Evolutionary conservation across 2,113 vertebrate species (phyloP).

Genomic region (Kryptolebias marmoratus): DNA sequence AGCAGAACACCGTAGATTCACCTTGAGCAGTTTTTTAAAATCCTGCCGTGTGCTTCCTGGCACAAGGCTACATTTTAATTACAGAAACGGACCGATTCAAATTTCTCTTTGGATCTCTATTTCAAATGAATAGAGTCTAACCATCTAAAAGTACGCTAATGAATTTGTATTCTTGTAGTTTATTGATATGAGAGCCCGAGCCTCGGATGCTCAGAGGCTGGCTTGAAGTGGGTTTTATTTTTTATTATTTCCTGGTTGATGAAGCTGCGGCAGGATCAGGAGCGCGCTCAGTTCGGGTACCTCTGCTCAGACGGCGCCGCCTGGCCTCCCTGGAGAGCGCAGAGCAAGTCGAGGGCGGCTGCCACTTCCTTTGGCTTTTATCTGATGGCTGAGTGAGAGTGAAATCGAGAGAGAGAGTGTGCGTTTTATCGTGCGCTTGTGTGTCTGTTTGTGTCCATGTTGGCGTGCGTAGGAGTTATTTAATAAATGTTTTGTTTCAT

Average conservation of each 20-base stretch:
- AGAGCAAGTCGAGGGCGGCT: slow-evolving; percentile 67
- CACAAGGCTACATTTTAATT: slow-evolving; percentile 41
- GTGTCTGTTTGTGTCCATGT: slow-evolving; percentile 29
- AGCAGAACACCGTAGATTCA: slow-evolving; percentile 8
- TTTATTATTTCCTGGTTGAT: slow-evolving; percentile 45
- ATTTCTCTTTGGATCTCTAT: not conserved
- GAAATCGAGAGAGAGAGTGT: slow-evolving; percentile 10
- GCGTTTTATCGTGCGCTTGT: slow-evolving; percentile 22
- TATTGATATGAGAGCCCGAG: not conserved
- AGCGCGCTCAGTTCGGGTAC: slow-evolving; percentile 54
- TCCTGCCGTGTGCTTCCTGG: slow-evolving; percentile 1
- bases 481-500: slow-evolving; percentile 54
- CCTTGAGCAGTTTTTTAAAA: slow-evolving; percentile 31
- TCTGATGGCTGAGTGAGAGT: slow-evolving; percentile 65
- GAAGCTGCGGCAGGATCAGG: slow-evolving; percentile 43
- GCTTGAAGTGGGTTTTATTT: slow-evolving; percentile 32
- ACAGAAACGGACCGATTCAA: not conserved
- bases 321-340: slow-evolving; percentile 69
- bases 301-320: slow-evolving; percentile 64
- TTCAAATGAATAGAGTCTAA: not conserved
- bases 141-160: slow-evolving; percentile 19
- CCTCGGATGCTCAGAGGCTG: slow-evolving; percentile 19
- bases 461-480: slow-evolving; percentile 47
- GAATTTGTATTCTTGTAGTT: slow-evolving; percentile 12
- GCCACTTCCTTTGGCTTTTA: slow-evolving; percentile 75